These are phyloP conservation scores for Aphelinus certus DNA, from an alignment of 1,140 invertebrate genomes.

Conservation along the genomic window DNA sequence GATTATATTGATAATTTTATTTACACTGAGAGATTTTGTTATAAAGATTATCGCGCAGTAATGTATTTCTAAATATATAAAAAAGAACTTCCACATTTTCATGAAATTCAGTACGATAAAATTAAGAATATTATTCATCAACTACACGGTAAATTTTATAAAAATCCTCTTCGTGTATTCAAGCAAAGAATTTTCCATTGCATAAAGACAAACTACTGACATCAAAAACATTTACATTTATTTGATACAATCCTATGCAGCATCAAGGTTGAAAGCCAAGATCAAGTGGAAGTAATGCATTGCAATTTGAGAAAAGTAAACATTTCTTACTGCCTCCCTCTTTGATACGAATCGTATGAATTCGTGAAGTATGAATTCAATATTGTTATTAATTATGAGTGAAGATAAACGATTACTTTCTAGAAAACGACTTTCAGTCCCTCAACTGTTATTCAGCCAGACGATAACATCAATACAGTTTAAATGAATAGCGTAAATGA, in stretches of 20 bases:
- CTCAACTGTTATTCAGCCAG: conserved; percentile 7
- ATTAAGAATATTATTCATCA: too few species aligned
- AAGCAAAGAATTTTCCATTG: conserved; percentile 5
- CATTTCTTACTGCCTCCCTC: background rate
- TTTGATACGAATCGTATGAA: background rate
- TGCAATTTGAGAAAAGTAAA: too few species aligned
- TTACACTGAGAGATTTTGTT: background rate
- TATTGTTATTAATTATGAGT: too few species aligned
- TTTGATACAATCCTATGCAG: conserved; percentile 28
- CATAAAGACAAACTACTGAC: conserved; percentile 36
- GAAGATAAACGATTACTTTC: background rate
- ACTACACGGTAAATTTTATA: too few species aligned
- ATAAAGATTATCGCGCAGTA: too few species aligned
- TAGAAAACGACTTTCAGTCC: conserved; percentile 15
- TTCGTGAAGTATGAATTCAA: background rate
- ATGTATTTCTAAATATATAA: too few species aligned
- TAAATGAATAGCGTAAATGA: conserved; percentile 34
- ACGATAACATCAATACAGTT: conserved; percentile 33
- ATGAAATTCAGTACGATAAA: too few species aligned
- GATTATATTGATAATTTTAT: conserved; percentile 8
- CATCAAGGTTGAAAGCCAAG: conserved; percentile 28
- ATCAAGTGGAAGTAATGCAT: background rate
- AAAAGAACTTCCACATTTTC: too few species aligned
- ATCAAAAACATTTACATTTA: conserved; percentile 37
- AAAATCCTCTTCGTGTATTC: too few species aligned